A percentile compares a stretch with the other conserved stretches of the same genome.
Evolutionary conservation across 1,140 invertebrate genomes (phyloP).

Genomic region (Drosophila aff.): DNA sequence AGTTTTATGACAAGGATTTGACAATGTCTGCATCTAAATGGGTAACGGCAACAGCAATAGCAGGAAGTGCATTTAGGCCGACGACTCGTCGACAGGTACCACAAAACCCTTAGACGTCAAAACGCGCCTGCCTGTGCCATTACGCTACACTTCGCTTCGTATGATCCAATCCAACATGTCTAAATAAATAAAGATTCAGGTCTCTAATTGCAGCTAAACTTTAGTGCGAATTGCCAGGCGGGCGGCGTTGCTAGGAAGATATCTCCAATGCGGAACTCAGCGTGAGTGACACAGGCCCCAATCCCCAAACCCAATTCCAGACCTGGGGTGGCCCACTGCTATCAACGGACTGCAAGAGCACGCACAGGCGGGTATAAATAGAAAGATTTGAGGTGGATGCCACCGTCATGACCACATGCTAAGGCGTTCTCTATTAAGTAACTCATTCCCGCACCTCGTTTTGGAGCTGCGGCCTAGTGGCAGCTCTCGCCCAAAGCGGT

Average conservation of each 20-base stretch:
- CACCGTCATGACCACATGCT: constrained; percentile 38
- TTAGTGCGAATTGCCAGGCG: background rate
- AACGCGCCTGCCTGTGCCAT: constrained; percentile 1
- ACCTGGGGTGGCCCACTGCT: constrained; percentile 8
- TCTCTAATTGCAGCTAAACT: background rate
- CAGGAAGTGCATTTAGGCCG: constrained; percentile 40
- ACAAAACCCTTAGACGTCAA: constrained; percentile 13
- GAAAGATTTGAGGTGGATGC: constrained; percentile 30
- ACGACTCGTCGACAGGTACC: constrained; percentile 46
- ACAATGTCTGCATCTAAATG: constrained; percentile 24
- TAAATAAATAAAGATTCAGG: background rate
- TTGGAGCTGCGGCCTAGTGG: constrained; percentile 10
- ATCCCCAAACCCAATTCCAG: background rate
- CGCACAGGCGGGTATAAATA: constrained; percentile 32
- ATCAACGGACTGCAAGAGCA: constrained; percentile 6
- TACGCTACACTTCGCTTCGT: background rate
- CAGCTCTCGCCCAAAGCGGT: constrained; percentile 57
- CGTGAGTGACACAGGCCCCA: constrained; percentile 22
- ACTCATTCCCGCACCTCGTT: constrained; percentile 25
- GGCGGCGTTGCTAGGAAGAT: background rate
- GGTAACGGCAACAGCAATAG: constrained; percentile 8
- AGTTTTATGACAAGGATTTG: constrained; percentile 60
- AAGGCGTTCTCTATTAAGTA: constrained; percentile 47
- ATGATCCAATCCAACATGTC: background rate
- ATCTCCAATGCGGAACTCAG: constrained; percentile 21